These are phyloP conservation scores for Fringilla coelebs DNA, from an alignment of 2,797 vertebrate genomes.

Conservation along the genomic window DNA sequence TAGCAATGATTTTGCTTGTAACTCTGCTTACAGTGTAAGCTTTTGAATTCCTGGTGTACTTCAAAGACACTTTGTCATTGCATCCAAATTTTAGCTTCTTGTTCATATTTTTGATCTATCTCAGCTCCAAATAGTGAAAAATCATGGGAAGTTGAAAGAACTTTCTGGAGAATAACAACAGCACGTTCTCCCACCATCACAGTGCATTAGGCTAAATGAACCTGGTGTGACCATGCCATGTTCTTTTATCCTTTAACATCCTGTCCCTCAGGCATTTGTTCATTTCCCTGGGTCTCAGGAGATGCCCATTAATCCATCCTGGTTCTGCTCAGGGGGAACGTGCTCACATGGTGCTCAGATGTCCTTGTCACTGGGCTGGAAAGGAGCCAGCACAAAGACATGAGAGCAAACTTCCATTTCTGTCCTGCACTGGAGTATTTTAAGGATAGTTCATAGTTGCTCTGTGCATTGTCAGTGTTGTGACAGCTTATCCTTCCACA, in stretches of 20 bases:
- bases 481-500: not conserved
- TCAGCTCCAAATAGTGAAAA: not conserved
- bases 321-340: accelerated
- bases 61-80: not conserved
- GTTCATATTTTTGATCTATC: not conserved
- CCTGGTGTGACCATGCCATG: not conserved
- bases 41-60: not conserved
- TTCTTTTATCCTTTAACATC: not conserved
- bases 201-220: not conserved
- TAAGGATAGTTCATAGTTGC: not conserved
- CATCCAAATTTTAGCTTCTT: not conserved
- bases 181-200: not conserved
- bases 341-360: not conserved
- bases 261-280: not conserved
- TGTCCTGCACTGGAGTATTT: not conserved
- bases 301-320: not conserved
- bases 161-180: accelerated
- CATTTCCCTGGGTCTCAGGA: not conserved
- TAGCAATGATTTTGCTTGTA: not conserved
- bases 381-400: not conserved
- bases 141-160: not conserved
- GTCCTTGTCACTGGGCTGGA: not conserved
- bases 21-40: not conserved
- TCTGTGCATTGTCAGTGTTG: not conserved
- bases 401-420: not conserved